Evolutionary conservation across 2,888 invertebrate species (phyloP), one percentile per base, ranked within the genome.

Genomic region (Amphipoea oculea): DNA sequence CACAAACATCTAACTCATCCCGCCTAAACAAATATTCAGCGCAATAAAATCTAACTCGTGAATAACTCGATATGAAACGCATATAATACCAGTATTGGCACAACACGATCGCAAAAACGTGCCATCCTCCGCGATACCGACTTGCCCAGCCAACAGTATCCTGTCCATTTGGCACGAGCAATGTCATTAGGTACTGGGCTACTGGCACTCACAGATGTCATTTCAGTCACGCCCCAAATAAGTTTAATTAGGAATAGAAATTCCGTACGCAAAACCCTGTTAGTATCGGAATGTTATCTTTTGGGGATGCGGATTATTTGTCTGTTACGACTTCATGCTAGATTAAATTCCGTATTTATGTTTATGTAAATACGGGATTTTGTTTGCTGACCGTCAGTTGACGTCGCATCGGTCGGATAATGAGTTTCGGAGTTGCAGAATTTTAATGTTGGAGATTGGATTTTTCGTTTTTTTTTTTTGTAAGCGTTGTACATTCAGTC

Each of bases 231-330:
- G 91, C 89, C 87, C 90, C 89, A 83, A 92, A 93, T 91, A 92
- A 91, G 89, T 91, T 91, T 92, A 93, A 93, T 92, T 92, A 91
- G 90, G 89, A 90, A 90, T 88, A 90, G 89, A 88, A 91, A 93
- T 93, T 92, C 92, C 65, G 79, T 74, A 82, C 83, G 81, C 81
- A 81, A 76, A 82, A 81, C 60, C 57, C 68, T 76, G 79, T 78
- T 84, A 76, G 77, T 89, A 90, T 90, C 68, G 81, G 78, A 83
- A 81, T 84, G 82, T 78, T 86, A 88, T 86, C 77, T 84, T 81
- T 76, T 77, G 73, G 78, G 79, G 69, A 73, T 83, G 70, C 78
- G 65, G 65, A 72, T 68, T 83, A 84, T 81, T 77, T 70, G 68
- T 66, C 65, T 81, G 82, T 82, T 73, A 81, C 82, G 66, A 83